A percentile compares a stretch with the other conserved stretches of the same genome.
phyloP scores from a whole-genome alignment of 2,797 vertebrate species.

The Momotus momota region DNA sequence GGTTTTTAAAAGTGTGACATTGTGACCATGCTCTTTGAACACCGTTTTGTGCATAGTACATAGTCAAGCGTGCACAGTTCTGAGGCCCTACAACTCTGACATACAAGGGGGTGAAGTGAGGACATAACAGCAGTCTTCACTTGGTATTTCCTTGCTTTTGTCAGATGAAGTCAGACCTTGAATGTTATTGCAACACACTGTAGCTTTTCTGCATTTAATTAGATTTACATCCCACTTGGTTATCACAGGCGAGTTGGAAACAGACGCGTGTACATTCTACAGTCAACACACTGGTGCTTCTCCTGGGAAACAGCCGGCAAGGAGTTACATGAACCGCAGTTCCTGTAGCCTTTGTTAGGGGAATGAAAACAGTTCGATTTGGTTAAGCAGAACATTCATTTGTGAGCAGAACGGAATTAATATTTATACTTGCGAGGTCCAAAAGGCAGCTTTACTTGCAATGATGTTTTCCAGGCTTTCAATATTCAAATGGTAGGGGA shows the following conservation, averaged over 20 bases:
- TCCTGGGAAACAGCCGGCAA: background rate
- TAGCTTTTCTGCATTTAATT: background rate
- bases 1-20: background rate
- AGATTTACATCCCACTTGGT: background rate
- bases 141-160: background rate
- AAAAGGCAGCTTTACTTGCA: background rate
- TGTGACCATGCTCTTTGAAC: background rate
- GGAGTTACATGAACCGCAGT: background rate
- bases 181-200: background rate
- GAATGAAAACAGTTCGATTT: conserved; percentile 18
- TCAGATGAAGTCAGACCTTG: background rate
- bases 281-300: background rate
- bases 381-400: conserved; percentile 5
- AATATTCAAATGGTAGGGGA: background rate
- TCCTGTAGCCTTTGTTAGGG: background rate
- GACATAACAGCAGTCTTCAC: background rate
- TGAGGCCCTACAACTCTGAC: background rate
- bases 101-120: background rate
- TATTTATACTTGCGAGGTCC: background rate
- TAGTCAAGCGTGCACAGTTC: background rate
- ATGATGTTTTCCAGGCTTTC: background rate
- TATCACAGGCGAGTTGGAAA: background rate
- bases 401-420: background rate
- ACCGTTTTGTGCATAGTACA: background rate
- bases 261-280: background rate